Percentiles rank a stretch among this genome's conserved stretches.
phyloP scores from a whole-genome alignment of 1,140 invertebrate genomes.

The Bombyx mandarina region DNA sequence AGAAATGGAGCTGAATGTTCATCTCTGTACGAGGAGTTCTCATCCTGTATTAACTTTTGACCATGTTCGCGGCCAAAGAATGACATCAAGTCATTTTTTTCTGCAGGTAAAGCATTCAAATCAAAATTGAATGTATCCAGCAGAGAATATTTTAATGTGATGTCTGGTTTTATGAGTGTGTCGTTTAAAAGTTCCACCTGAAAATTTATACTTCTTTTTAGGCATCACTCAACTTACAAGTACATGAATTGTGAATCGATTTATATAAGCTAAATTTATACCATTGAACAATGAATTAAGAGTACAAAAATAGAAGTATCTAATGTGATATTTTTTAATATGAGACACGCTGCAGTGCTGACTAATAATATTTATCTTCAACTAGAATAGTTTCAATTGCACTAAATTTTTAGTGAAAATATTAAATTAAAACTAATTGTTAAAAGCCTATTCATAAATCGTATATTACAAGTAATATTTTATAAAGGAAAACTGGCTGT shows the following conservation, averaged over 20 bases:
- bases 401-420: too few species aligned
- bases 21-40: conserved; percentile 75
- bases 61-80: conserved; percentile 68
- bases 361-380: too few species aligned
- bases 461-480: too few species aligned
- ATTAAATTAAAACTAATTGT: too few species aligned
- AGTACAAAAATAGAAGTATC: too few species aligned
- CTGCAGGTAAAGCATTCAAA: conserved; percentile 49
- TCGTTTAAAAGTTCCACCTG: conserved; percentile 78
- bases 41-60: conserved; percentile 66
- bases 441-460: too few species aligned
- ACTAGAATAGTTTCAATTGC: too few species aligned
- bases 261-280: neutral
- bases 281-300: too few species aligned
- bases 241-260: neutral
- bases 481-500: too few species aligned
- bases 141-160: conserved; percentile 77
- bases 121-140: conserved; percentile 60
- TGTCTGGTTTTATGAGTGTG: conserved; percentile 82
- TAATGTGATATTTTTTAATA: too few species aligned
- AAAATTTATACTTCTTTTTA: conserved; percentile 8
- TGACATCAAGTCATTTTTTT: conserved; percentile 60
- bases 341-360: too few species aligned
- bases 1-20: conserved; percentile 86
- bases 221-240: too few species aligned